phyloP scores from a whole-genome alignment of 2,888 invertebrate genomes.

The Lutraria lutraria region DNA sequence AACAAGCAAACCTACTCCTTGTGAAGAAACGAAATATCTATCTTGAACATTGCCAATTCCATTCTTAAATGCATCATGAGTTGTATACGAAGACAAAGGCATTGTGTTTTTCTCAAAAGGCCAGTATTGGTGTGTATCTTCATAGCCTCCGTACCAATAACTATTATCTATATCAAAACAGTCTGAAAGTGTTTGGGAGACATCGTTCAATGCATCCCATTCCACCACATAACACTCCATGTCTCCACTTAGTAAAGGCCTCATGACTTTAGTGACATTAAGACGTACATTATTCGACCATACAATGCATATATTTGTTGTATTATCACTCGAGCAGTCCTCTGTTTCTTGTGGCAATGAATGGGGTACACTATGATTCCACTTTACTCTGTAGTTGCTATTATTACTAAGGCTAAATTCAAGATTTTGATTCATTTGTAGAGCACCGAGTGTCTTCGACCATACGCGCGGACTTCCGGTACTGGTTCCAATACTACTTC shows the following conservation, averaged over 20 bases:
- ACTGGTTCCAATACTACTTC: neutral
- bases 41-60: conserved; percentile 85
- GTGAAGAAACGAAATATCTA: conserved; percentile 90
- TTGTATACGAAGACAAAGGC: conserved; percentile 76
- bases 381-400: neutral
- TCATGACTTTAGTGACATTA: neutral
- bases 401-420: conserved; percentile 2
- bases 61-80: conserved; percentile 76
- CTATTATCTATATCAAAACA: conserved; percentile 74
- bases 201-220: conserved; percentile 72
- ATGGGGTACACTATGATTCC: neutral
- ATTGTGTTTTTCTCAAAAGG: conserved; percentile 90
- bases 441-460: neutral
- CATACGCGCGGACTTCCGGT: neutral
- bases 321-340: conserved; percentile 15
- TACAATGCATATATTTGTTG: conserved; percentile 47
- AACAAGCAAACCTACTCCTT: conserved; percentile 91
- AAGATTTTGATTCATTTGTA: neutral
- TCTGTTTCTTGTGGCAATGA: neutral
- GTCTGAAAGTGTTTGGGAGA: conserved; percentile 72
- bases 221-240: conserved; percentile 72
- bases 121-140: conserved; percentile 93
- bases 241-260: neutral
- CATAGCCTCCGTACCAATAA: conserved; percentile 95
- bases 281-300: conserved; percentile 51